Evolutionary conservation across 2,797 vertebrate genomes (phyloP).

Genomic region (Ataeniobius toweri): DNA sequence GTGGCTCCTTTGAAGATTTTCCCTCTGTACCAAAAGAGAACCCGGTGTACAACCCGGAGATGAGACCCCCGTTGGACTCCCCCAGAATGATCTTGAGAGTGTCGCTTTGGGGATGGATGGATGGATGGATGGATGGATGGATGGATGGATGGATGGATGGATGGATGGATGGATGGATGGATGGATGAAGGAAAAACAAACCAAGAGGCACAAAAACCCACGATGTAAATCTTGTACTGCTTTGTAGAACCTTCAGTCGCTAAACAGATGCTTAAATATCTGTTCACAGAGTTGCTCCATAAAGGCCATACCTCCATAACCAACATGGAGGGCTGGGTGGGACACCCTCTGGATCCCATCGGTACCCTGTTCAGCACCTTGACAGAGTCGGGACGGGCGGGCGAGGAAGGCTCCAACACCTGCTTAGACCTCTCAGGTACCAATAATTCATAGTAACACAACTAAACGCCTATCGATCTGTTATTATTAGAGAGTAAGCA

Average conservation of each 20-base stretch:
- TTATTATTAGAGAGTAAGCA: slow-evolving; percentile 9
- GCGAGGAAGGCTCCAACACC: slow-evolving; percentile 84
- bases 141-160: background rate
- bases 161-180: too few relatives aligned
- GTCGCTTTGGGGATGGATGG: background rate
- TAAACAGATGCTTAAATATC: background rate
- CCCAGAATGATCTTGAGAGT: background rate
- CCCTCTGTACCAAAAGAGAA: background rate
- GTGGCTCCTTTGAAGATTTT: background rate
- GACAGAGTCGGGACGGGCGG: slow-evolving; percentile 88
- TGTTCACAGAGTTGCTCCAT: slow-evolving; percentile 86
- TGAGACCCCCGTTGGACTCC: background rate
- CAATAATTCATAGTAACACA: slow-evolving; percentile 1
- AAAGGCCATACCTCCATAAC: slow-evolving; percentile 93
- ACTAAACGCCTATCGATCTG: background rate
- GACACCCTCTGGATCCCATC: slow-evolving; percentile 94
- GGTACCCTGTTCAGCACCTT: slow-evolving; percentile 95
- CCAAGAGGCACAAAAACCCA: too few relatives aligned
- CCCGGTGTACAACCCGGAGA: background rate
- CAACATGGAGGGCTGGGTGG: slow-evolving; percentile 98
- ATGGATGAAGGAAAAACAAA: too few relatives aligned
- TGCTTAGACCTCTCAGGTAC: slow-evolving; percentile 91
- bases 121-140: background rate
- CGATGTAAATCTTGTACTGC: background rate
- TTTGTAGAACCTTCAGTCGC: background rate